Conservation (phyloP, 2,797 vertebrate species). For the Danio jaintianensis region DNA sequence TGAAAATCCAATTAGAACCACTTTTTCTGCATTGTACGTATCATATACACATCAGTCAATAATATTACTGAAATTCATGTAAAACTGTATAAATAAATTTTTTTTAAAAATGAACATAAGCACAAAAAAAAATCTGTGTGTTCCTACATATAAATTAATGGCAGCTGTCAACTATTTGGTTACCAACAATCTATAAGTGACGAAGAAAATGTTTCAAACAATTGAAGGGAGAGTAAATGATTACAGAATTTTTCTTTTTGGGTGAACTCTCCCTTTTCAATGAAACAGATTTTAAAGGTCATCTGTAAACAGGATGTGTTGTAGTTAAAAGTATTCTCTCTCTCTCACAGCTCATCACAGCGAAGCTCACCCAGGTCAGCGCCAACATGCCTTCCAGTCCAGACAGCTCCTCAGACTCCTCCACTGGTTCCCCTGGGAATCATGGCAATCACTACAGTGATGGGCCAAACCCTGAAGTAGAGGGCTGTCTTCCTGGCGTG, state of each 20-base stretch:
- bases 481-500: slow-evolving; percentile 98
- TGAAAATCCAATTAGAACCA: too few species aligned
- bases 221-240: neutral
- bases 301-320: neutral
- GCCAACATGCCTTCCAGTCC: slow-evolving; percentile 99
- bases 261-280: too few species aligned
- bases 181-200: too few species aligned
- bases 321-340: neutral
- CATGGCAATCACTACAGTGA: slow-evolving; percentile 99
- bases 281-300: neutral
- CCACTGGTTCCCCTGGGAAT: slow-evolving; percentile 98
- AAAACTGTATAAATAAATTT: too few species aligned
- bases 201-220: too few species aligned
- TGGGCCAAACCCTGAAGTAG: slow-evolving; percentile 97
- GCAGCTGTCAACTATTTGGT: too few species aligned
- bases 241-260: neutral
- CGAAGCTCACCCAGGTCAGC: slow-evolving; percentile 99
- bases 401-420: slow-evolving; percentile 98
- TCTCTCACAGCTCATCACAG: slow-evolving; percentile 90
- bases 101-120: too few species aligned
- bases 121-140: too few species aligned
- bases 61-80: too few species aligned
- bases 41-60: too few species aligned
- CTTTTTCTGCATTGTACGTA: too few species aligned
- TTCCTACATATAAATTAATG: too few species aligned